Base-by-base conservation (phyloP, 2,888 invertebrate species). In the Drosophila kanekoi region DNA sequence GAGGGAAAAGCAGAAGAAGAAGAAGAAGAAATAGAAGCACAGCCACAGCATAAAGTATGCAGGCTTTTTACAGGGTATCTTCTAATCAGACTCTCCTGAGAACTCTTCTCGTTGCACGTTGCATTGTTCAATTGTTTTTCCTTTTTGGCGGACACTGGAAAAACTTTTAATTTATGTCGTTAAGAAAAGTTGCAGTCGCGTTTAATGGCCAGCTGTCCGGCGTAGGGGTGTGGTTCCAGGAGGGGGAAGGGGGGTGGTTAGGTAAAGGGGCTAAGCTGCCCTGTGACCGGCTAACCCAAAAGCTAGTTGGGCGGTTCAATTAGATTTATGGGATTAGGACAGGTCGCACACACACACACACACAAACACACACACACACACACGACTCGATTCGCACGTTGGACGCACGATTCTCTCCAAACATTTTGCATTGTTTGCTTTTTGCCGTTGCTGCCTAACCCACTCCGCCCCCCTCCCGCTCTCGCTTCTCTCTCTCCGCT, bases 251-350 rank as follows among this genome's bases (percentile, higher is more conserved):
- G 33, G 51, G n/a, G n/a, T n/a, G n/a, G n/a, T n/a, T n/a, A 32
- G 20, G n/a, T 20, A 49, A 18, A 23, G 37, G 4, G 10, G 45
- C 28, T 28, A 35, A 35, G 40, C 32, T 43, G 49, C 13, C 16
- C 41, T 64, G 49, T 81, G 82, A 82, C 82, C 82, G 81, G 66
- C 59, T 82, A 82, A 86, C 82, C 82, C 79, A 82, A 69, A 83
- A 86, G 76, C 77, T 28, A 28, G 28, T 28, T 28, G 28, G 28
- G 28, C 51, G 59, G 49, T 41, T 72, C 83, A 83, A 83, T 74
- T 86, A 81, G 84, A 83, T 83, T 83, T 83, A 86, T 77, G 81
- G 79, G 68, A 79, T 86, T 81, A 72, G 74, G 64, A 58, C 77
- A 71, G 82, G 68, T 81, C 74, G 67, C 52, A 48, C 3, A 28